These are phyloP conservation scores for Anas bernieri DNA, from an alignment of 2,797 vertebrate genomes.

Conservation along the genomic window DNA sequence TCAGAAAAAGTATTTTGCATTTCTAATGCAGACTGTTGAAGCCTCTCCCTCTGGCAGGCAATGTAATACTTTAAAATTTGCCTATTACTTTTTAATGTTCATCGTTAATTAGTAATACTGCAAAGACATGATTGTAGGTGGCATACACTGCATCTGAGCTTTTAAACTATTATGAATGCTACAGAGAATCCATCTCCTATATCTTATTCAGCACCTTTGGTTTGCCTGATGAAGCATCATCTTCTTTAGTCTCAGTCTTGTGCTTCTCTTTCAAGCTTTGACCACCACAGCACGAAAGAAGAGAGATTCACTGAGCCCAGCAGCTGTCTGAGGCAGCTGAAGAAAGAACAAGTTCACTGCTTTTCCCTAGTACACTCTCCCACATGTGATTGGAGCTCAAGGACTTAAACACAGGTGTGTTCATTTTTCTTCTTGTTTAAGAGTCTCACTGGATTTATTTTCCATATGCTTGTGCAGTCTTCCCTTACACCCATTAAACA, in stretches of 20 bases:
- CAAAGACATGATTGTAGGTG: slow-evolving; percentile 25
- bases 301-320: neutral
- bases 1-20: neutral
- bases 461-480: neutral
- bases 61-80: neutral
- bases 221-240: neutral
- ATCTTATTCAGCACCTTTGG: slow-evolving; percentile 32
- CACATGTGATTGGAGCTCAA: neutral
- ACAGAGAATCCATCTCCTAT: slow-evolving; percentile 17
- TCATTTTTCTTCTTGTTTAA: neutral
- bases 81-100: slow-evolving; percentile 59
- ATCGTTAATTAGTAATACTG: slow-evolving; percentile 57
- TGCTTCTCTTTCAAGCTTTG: neutral
- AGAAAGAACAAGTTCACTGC: neutral
- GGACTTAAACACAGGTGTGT: neutral
- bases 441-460: neutral
- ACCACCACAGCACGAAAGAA: neutral
- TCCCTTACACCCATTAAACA: neutral
- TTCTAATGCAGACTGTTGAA: neutral
- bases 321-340: neutral
- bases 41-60: neutral
- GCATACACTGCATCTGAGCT: slow-evolving; percentile 37
- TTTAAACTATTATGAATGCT: slow-evolving; percentile 65
- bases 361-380: neutral
- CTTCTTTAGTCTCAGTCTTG: neutral